phyloP scores from a whole-genome alignment of 2,888 invertebrate species.

The Chymomyza amoena region DNA sequence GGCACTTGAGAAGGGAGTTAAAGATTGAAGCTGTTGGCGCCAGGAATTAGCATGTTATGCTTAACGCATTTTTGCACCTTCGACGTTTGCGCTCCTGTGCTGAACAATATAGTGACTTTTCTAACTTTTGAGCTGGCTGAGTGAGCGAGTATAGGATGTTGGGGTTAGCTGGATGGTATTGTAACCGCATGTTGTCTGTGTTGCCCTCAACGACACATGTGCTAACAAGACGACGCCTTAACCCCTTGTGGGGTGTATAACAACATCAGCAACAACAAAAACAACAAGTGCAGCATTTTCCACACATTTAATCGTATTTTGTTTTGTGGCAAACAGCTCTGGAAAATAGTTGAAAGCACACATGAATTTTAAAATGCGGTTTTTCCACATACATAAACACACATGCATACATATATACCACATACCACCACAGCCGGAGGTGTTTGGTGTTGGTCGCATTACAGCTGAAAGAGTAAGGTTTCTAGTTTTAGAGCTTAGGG shows the following conservation, averaged over 20 bases:
- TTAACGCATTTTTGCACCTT: conserved; percentile 75
- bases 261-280: conserved; percentile 22
- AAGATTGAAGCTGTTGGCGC: conserved; percentile 64
- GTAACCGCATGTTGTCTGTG: conserved; percentile 15
- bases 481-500: conserved; percentile 18
- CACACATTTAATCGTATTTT: conserved; percentile 76
- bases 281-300: conserved; percentile 71
- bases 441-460: neutral
- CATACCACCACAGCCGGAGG: neutral
- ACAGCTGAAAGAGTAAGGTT: conserved; percentile 2
- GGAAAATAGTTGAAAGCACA: conserved; percentile 52
- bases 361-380: conserved; percentile 73
- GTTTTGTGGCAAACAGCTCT: conserved; percentile 47
- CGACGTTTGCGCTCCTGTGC: conserved; percentile 32
- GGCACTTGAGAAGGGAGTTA: conserved; percentile 9
- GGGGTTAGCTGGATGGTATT: neutral
- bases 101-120: conserved; percentile 10
- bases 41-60: conserved; percentile 72
- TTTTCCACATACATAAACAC: conserved; percentile 19
- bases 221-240: conserved; percentile 62
- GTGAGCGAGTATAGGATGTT: no score
- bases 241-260: conserved; percentile 55
- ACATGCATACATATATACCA: conserved; percentile 11
- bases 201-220: conserved; percentile 42
- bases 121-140: neutral